Evolutionary conservation across 2,888 invertebrate species (phyloP), one percentile per base, ranked within the genome.

Genomic region (Eretmocerus hayati): DNA sequence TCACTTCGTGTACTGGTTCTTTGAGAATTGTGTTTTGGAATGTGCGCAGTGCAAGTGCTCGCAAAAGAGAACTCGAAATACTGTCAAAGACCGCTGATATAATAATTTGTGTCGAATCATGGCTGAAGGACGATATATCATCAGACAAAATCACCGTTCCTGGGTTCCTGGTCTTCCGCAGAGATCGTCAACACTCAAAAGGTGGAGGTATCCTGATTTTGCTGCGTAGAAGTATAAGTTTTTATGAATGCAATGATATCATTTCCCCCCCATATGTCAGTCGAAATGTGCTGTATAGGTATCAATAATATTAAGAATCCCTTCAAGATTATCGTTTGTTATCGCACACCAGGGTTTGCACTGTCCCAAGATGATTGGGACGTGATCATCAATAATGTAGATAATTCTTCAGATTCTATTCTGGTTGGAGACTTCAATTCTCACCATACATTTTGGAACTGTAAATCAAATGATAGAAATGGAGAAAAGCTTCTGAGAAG

Each of bases 381-480:
- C 13, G 8, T 6, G 3, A 22, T 46, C 18, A 2, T 21, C 9
- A 6, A 20, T 2, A 36, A 37, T 9, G 16, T 37, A 8, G 16
- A 20, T 2, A 20, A 37, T n/a, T 8, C 3, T 9, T 6, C 6
- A 3, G 37, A 39, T 13, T 20, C 30, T 2, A 36, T 47, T 32
- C 21, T 53, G 3, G 15, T 47, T 13, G 46, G 52, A 20, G 48
- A 52, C 22, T 52, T 48, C 23, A 52, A 52, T 21, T 15, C 47
- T 2, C 51, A 51, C 38, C 20, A 42, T 19, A 39, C 21, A 13
- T 5, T 18, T 3, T 51, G 46, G 52, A 52, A 48, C 21, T 52
- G 52, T 15, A 9, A 15, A 2, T 16, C 15, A 5, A 42, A 35
- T 2, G 41, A 49, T 39, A 15, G 13, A 4, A 49, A 52, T 23